Evolutionary conservation across 2,797 vertebrate species (phyloP).

Genomic region (Pterois miles): DNA sequence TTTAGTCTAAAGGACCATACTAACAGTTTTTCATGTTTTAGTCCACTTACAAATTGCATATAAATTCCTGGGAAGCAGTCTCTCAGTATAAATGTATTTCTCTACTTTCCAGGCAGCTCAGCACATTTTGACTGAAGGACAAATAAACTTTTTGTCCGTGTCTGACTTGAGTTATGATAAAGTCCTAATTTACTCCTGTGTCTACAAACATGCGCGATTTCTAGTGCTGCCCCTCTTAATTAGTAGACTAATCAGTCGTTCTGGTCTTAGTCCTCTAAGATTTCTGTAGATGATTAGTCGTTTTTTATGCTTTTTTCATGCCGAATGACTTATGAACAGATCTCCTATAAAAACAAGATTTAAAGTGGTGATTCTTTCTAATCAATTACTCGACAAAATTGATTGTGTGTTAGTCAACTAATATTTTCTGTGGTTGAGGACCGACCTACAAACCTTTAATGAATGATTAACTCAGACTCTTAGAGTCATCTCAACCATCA

Average conservation of each 20-base stretch:
- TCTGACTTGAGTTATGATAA: neutral
- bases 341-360: too few relatives aligned
- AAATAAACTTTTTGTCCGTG: neutral
- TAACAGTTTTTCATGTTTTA: neutral
- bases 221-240: too few relatives aligned
- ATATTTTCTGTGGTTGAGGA: too few relatives aligned
- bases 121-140: too few relatives aligned
- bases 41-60: neutral
- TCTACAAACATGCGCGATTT: neutral
- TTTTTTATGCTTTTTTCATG: too few relatives aligned
- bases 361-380: too few relatives aligned
- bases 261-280: too few relatives aligned
- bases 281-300: too few relatives aligned
- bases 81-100: neutral
- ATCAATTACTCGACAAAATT: too few relatives aligned
- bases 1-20: constrained; percentile 12
- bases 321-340: too few relatives aligned
- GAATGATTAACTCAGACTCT: neutral
- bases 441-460: neutral
- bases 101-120: neutral
- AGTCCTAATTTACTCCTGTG: neutral
- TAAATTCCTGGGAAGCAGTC: neutral
- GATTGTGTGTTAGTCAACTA: too few relatives aligned
- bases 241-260: too few relatives aligned
- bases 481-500: neutral